phyloP scores from a whole-genome alignment of 2,113 vertebrate genomes.

The Salvator merianae region DNA sequence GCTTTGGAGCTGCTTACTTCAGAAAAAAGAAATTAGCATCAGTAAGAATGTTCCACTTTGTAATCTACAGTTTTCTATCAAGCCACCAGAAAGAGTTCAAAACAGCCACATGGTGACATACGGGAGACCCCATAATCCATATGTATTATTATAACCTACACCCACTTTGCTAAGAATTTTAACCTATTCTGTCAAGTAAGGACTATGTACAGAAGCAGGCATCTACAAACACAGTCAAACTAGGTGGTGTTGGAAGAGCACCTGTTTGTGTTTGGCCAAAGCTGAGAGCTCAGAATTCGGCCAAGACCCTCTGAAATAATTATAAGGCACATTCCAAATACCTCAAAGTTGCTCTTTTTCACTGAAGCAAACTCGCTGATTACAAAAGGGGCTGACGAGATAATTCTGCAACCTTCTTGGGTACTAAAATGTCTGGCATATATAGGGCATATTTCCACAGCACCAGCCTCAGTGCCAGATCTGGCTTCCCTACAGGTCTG shows the following conservation, averaged over 20 bases:
- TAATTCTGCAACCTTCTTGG: not conserved
- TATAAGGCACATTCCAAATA: too few species aligned
- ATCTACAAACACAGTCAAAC: not conserved
- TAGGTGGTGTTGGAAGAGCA: too few species aligned
- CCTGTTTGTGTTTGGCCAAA: not conserved
- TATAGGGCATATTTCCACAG: not conserved
- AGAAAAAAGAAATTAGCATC: slow-evolving; percentile 10
- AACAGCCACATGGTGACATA: slow-evolving; percentile 12
- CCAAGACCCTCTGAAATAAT: not conserved
- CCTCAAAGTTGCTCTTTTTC: too few species aligned
- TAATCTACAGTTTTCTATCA: not conserved
- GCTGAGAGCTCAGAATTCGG: not conserved
- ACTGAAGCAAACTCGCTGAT: not conserved
- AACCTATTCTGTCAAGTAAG: not conserved
- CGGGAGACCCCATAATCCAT: not conserved
- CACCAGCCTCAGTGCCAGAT: too few species aligned
- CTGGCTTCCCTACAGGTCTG: not conserved
- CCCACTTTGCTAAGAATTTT: not conserved
- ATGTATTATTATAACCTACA: slow-evolving; percentile 16
- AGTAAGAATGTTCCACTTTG: not conserved
- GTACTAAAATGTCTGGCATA: not conserved
- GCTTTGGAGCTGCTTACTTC: slow-evolving; percentile 17
- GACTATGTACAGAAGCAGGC: not conserved
- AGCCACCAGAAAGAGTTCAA: slow-evolving; percentile 15
- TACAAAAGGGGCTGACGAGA: not conserved